A percentile compares a stretch with the other conserved stretches of the same genome.
Evolutionary conservation across 1,140 invertebrate genomes (phyloP).

Genomic region (Brachionus rubens): DNA sequence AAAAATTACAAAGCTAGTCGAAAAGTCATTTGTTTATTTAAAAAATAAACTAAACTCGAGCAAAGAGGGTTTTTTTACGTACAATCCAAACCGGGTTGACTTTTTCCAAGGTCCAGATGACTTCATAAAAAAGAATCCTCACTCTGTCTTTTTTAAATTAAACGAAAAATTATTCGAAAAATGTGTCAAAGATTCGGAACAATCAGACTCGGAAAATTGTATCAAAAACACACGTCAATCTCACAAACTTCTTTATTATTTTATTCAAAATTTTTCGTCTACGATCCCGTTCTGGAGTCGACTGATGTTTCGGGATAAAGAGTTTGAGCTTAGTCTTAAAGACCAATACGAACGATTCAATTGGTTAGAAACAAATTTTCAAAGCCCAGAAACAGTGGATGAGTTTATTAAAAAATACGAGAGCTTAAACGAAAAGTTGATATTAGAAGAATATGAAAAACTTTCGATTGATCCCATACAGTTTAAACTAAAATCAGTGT

Average conservation of each 20-base stretch:
- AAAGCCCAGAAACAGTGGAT: not conserved
- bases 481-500: not conserved
- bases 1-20: constrained; percentile 5
- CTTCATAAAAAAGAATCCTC: not conserved
- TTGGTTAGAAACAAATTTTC: not conserved
- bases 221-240: constrained; percentile 11
- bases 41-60: not conserved
- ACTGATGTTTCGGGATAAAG: not conserved
- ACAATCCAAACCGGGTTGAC: not conserved
- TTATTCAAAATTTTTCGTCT: constrained; percentile 21
- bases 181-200: constrained; percentile 11
- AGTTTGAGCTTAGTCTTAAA: not conserved
- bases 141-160: not conserved
- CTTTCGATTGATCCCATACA: not conserved
- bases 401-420: constrained; percentile 17
- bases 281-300: constrained; percentile 3
- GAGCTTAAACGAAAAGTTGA: not conserved
- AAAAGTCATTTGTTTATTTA: constrained; percentile 27
- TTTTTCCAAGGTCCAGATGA: not conserved
- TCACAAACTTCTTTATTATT: constrained; percentile 30
- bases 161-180: constrained; percentile 27
- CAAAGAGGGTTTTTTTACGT: not conserved
- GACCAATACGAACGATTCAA: not conserved
- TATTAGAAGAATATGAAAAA: not conserved
- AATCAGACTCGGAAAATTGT: not conserved